Evolutionary conservation across 2,888 invertebrate genomes (phyloP), one percentile per base, ranked within the genome.

Genomic region (Epinotia bilunana): DNA sequence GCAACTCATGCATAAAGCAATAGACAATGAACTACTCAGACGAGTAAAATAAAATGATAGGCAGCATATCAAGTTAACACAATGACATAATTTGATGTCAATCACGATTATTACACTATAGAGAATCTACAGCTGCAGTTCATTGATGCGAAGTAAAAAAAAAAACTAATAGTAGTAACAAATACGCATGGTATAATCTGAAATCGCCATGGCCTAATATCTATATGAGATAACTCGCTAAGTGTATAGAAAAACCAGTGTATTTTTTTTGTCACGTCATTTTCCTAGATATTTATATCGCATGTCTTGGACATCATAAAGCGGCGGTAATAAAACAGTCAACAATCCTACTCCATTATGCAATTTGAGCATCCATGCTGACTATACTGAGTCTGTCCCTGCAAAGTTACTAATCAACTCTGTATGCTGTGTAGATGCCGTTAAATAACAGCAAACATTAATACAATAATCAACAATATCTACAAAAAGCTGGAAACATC

Each of bases 161-260:
- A 46, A 70, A 61, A 61, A 12, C 46, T 46, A 61, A 43, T 49
- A 49, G 11, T 49, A 33, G 46, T 7, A 43, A 33, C 58, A 43
- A 39, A 16, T 49, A 49, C 16, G 16, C 18, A 33, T 18, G 53
- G 57, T 43, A 58, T 58, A 43, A 68, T 68, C 68, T 57, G 5
- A 58, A 68, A 68, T 33, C n/a, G 7, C 53, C 23, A 65, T 65
- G 13, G 28, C 53, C n/a, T n/a, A 55, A 39, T 55, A 67, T 67
- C 67, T 67, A 9, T 43, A 39, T 13, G 43, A 68, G 57, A 58
- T 68, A 68, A 68, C 20, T 68, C 18, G 57, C 18, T 16, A 69
- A 62, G 23, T 68, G 5, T 58, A 28, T 58, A 13, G 68, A 57
- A 43, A 58, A 68, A 68, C 23, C 43, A 11, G 28, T 33, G 23